Evolutionary conservation across 2,113 vertebrate genomes (phyloP), one percentile per base, ranked within the genome.

Genomic region (Gnathonemus longibarbis): DNA sequence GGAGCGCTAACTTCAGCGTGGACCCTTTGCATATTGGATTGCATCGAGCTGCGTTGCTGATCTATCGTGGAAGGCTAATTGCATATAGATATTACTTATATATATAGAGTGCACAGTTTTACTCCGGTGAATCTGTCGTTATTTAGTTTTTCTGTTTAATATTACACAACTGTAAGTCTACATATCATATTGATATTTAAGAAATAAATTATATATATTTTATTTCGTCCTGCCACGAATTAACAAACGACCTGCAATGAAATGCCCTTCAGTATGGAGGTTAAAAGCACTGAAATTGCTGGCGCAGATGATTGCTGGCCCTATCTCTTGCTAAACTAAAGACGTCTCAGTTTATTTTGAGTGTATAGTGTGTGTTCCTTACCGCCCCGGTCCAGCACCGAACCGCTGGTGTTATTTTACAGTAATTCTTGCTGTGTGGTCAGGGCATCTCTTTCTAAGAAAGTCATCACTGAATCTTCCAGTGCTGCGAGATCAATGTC

Each of bases 1-100:
- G 89, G 93, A 74, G 93, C 92, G 94, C 91, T 93, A 92, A 92
- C 92, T 95, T 95, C 92, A 94, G 89, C 88, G 85, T 87, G 85
- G 50, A 56, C 89, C 88, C 27, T 87, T n/a, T 88, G 58, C 74
- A 92, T 91, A 95, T 95, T 92, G 50, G 31, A 35, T 19, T 35
- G 13, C 31, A 17, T 77, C 1, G 31, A 91, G 93, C 94, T 94
- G 90, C 92, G 94, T 94, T 27, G 62, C 62, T 31, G 62, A 70
- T 70, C n/a, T 91, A 90, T 90, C 80, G 88, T 88, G 84, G 80
- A 77, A 91, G 90, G 85, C 88, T 91, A 90, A 90, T 89, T 90
- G 53, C 62, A 15, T 53, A 83, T 93, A 5, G 85, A 86, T 88
- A 90, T 93, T 89, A 91, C 90, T 92, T 90, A 92, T 90, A 77